Conservation (phyloP, 2,888 invertebrate species). For the Lydus trimaculatus region DNA sequence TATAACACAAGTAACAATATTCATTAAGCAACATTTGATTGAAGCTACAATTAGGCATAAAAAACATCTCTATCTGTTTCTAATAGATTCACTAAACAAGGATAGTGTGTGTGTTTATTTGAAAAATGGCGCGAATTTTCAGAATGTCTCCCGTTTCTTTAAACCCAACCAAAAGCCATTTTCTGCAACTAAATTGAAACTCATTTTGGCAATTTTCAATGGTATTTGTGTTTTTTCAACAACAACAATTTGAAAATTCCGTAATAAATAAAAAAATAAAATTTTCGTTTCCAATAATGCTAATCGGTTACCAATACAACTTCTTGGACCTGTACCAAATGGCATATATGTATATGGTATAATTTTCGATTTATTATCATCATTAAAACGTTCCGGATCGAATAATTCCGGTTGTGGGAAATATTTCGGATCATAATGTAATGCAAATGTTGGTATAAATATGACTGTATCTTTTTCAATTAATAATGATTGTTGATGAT, state of each 20-base stretch:
- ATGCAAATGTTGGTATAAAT: not conserved
- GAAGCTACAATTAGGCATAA: no score
- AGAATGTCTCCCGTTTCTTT: not conserved
- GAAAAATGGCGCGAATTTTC: not conserved
- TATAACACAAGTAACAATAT: no score
- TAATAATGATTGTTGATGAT: not conserved
- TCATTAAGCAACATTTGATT: no score
- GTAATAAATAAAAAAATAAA: not conserved
- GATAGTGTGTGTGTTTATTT: not conserved
- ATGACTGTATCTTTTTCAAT: not conserved
- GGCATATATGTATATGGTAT: not conserved
- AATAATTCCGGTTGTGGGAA: not conserved
- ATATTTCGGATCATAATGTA: not conserved
- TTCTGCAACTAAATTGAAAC: not conserved
- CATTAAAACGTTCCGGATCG: slow-evolving; percentile 5
- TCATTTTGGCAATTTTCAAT: not conserved
- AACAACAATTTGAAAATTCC: not conserved
- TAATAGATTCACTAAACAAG: no score
- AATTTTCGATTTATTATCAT: not conserved
- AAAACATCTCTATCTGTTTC: no score
- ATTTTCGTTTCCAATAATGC: not conserved
- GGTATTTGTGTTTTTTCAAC: not conserved
- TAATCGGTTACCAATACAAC: not conserved
- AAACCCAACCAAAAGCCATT: not conserved
- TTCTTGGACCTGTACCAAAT: not conserved